Conservation (phyloP, 1,140 invertebrate species). For the Aethina tumida region DNA sequence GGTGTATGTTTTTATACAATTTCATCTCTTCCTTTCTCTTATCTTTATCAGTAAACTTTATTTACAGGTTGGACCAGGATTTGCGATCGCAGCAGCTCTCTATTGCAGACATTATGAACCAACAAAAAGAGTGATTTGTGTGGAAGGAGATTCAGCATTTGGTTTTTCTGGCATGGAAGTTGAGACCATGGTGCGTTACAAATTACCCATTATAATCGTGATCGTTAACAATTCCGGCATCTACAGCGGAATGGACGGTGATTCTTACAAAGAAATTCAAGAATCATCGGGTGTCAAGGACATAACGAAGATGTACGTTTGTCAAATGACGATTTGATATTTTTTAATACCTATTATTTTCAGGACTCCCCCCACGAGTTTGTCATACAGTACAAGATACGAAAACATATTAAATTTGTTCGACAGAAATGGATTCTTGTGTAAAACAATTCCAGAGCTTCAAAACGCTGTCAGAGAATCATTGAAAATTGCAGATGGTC, state of each 20-base stretch:
- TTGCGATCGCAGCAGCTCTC: slow-evolving; percentile 84
- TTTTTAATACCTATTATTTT: slow-evolving; percentile 25
- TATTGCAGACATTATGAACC: slow-evolving; percentile 76
- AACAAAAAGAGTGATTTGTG: slow-evolving; percentile 70
- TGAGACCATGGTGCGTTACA: slow-evolving; percentile 91
- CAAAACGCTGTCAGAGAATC: slow-evolving; percentile 55
- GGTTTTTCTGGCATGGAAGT: slow-evolving; percentile 97
- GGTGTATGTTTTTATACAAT: slow-evolving; percentile 46
- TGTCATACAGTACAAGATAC: slow-evolving; percentile 71
- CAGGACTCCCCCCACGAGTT: slow-evolving; percentile 72
- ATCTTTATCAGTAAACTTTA: slow-evolving; percentile 1
- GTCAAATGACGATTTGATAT: no score
- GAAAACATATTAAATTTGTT: slow-evolving; percentile 86
- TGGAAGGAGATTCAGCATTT: slow-evolving; percentile 94
- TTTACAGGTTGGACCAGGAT: slow-evolving; percentile 71
- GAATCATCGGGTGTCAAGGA: slow-evolving; percentile 44
- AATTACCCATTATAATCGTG: slow-evolving; percentile 81
- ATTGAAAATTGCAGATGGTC: slow-evolving; percentile 56
- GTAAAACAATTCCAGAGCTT: slow-evolving; percentile 64
- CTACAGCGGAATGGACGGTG: slow-evolving; percentile 72
- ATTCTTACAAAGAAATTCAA: slow-evolving; percentile 61
- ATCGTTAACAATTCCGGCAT: slow-evolving; percentile 97
- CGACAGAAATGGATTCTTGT: slow-evolving; percentile 69
- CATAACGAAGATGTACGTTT: slow-evolving; percentile 49
- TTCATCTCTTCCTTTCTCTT: not conserved